Evolutionary conservation across 2,113 vertebrate species (phyloP), one percentile per base, ranked within the genome.

Genomic region (Catharus fuscescens): DNA sequence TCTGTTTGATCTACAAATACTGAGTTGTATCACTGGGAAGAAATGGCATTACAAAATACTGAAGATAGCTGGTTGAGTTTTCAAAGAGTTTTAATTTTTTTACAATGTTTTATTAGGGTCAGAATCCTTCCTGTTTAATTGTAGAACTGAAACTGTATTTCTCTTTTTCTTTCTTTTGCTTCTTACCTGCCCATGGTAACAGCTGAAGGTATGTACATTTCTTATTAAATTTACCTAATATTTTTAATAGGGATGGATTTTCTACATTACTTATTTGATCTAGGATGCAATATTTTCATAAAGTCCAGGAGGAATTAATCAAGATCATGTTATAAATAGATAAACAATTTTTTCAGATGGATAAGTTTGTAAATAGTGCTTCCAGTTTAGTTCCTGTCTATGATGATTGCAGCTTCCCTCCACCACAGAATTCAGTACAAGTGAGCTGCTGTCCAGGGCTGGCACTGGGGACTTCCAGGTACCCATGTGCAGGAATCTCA

Each of bases 191-290:
- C 34, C 1, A 0, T 67, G 85, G 56, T n/a, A 67, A 90, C 92
- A 97, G 95, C 85, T 78, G 95, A 96, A 93, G 95, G 96, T 97
- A 95, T 14, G 93, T 94, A 57, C 31, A 10, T 64, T 89, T 80
- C 40, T 60, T 78, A 50, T 45, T 86, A 78, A 14, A 66, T 66
- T 87, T 57, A 69, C 25, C 72, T 74, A 40, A 10, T 44, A 36
- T 47, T 92, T 73, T 57, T 91, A 72, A 60, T 80, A 59, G 50
- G 56, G 11, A 9, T 52, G 13, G 6, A 54, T 87, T 86, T 92
- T 10, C 9, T 66, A 25, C 21, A 31, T 84, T 31, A 20, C 32
- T 80, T 6, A 29, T 40, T 69, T 66, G n/a, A 83, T 57, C 50
- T 36, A 47, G 36, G 34, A 42, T 8, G 5, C 21, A 62, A n/a